Percentiles rank a stretch among this genome's conserved stretches.
These are phyloP conservation scores for Hipparchia sbordonii DNA, from an alignment of 2,888 invertebrate species.

Conservation along the genomic window DNA sequence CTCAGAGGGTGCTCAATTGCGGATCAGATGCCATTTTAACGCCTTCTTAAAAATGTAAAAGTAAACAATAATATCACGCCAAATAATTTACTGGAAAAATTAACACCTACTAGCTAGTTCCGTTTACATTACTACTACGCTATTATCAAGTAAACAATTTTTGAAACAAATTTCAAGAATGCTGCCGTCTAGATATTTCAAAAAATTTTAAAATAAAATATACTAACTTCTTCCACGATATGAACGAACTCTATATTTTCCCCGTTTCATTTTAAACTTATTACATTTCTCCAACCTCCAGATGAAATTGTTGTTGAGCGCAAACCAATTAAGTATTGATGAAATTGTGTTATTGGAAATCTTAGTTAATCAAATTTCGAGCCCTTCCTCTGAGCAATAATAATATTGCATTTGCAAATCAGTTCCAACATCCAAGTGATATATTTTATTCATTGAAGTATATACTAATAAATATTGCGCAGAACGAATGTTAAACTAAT, in stretches of 20 bases:
- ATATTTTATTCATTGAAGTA: background rate
- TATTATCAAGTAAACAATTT: too few species aligned
- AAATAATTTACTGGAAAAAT: too few species aligned
- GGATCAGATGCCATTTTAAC: too few species aligned
- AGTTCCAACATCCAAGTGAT: background rate
- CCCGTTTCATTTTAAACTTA: conserved; percentile 1
- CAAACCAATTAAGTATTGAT: conserved; percentile 1
- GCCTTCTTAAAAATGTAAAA: too few species aligned
- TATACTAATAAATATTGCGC: background rate
- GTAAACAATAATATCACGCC: too few species aligned
- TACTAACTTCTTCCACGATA: background rate
- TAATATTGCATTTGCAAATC: background rate
- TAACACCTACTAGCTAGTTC: too few species aligned
- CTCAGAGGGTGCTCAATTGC: too few species aligned
- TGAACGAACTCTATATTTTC: background rate
- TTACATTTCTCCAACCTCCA: background rate
- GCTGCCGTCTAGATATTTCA: too few species aligned
- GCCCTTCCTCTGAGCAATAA: background rate
- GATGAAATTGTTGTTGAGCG: background rate
- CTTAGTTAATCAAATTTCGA: background rate
- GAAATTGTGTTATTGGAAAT: conserved; percentile 7
- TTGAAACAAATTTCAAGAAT: too few species aligned
- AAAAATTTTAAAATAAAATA: too few species aligned
- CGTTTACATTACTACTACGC: too few species aligned
- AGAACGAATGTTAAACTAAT: background rate